Evolutionary conservation across 2,888 invertebrate species (phyloP).

Genomic region (Mellilla xanthometata): DNA sequence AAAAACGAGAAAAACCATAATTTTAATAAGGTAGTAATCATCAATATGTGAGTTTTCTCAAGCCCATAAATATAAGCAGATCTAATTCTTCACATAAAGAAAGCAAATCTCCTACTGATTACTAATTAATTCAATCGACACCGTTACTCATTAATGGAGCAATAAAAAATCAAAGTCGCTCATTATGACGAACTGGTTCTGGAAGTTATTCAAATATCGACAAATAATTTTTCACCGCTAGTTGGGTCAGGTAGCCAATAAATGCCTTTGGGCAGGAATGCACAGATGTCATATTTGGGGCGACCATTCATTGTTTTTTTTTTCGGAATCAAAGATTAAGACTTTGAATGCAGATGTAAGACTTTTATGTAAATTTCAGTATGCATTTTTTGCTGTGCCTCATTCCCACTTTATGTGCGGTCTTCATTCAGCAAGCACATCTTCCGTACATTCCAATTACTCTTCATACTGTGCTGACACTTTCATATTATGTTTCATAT

Average conservation of each 20-base stretch:
- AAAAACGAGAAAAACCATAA: no score
- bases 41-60: background rate
- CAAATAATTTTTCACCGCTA: constrained; percentile 17
- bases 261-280: constrained; percentile 25
- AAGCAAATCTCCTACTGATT: background rate
- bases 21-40: no score
- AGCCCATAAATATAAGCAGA: background rate
- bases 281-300: constrained; percentile 47
- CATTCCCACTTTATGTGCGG: no score
- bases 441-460: no score
- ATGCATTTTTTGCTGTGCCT: no score
- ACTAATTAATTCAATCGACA: constrained; percentile 2
- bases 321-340: no score
- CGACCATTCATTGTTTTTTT: constrained; percentile 21
- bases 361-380: no score
- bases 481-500: no score
- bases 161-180: constrained; percentile 5
- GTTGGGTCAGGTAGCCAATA: constrained; percentile 25
- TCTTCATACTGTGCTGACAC: no score
- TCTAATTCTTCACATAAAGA: constrained; percentile 1
- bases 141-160: constrained; percentile 9
- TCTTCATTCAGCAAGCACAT: no score
- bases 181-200: constrained; percentile 15
- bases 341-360: no score
- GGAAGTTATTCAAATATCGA: constrained; percentile 15